Conservation (phyloP, 2,113 vertebrate species). For the Ciconia boyciana region DNA sequence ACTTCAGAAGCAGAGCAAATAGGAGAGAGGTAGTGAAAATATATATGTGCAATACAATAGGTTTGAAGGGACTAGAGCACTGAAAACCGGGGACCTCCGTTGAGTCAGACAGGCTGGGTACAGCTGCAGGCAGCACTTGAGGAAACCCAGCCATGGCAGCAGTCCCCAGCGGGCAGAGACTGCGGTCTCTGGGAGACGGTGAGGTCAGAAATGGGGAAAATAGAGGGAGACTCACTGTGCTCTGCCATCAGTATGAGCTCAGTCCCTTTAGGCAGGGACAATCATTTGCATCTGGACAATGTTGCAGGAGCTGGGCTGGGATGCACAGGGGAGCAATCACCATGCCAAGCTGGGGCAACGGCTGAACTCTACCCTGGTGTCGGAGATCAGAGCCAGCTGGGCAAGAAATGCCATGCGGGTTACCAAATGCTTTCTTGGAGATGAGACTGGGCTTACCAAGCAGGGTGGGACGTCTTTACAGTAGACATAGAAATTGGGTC, state of each 20-base stretch:
- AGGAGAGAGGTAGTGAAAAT: not conserved
- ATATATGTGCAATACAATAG: not conserved
- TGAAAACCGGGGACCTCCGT: not conserved
- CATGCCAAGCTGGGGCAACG: not conserved
- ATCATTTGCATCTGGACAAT: not conserved
- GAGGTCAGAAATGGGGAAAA: not conserved
- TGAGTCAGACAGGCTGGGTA: not conserved
- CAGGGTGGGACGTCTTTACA: not conserved
- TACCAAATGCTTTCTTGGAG: conserved; percentile 3
- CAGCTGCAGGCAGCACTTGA: conserved; percentile 12
- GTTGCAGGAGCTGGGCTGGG: not conserved
- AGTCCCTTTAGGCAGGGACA: conserved; percentile 1
- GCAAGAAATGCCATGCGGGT: not conserved
- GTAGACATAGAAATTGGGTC: not conserved
- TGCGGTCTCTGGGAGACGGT: not conserved
- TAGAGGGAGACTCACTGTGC: not conserved
- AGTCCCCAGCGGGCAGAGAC: not conserved
- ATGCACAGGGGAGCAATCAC: not conserved
- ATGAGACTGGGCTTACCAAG: not conserved
- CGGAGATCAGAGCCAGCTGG: not conserved
- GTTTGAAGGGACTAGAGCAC: not conserved
- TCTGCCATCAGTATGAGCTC: not conserved
- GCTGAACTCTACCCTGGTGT: not conserved
- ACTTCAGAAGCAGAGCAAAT: not conserved
- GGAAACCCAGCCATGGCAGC: not conserved